Evolutionary conservation across 2,113 vertebrate species (phyloP).

Genomic region (Aix galericulata): DNA sequence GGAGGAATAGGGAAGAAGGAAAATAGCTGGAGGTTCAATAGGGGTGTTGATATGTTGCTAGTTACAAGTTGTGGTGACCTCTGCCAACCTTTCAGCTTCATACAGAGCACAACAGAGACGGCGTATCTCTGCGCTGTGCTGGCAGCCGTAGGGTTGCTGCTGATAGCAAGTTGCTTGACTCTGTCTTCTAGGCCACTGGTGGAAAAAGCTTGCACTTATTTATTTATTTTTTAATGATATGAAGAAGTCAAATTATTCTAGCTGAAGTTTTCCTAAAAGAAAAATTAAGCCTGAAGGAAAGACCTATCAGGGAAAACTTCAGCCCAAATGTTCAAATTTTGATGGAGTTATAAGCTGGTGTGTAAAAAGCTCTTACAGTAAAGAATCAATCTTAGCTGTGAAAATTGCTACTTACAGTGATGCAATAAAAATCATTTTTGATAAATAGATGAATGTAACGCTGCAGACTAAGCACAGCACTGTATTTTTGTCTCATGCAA

Average conservation of each 20-base stretch:
- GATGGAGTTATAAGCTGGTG: not conserved
- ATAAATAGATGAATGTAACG: not conserved
- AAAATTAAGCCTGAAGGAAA: not conserved
- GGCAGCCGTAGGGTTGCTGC: not conserved
- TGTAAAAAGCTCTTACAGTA: not conserved
- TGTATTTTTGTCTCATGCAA: not conserved
- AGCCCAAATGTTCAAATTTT: not conserved
- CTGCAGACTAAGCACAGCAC: not conserved
- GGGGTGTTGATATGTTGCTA: not conserved
- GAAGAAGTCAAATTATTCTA: not conserved
- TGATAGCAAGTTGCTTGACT: not conserved
- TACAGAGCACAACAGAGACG: not conserved
- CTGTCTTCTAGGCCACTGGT: not conserved
- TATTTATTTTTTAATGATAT: not conserved
- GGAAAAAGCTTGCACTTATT: not conserved
- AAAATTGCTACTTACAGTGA: not conserved
- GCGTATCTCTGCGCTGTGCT: fast-evolving
- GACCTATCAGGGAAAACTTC: not conserved
- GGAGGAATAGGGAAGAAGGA: not conserved
- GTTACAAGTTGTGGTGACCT: not conserved
- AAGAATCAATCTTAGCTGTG: not conserved
- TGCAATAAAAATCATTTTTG: not conserved
- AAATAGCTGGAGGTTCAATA: fast-evolving
- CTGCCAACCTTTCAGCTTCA: not conserved
- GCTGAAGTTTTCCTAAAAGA: not conserved